Base-by-base conservation (phyloP, 2,113 vertebrate species). In the Diglossa brunneiventris region DNA sequence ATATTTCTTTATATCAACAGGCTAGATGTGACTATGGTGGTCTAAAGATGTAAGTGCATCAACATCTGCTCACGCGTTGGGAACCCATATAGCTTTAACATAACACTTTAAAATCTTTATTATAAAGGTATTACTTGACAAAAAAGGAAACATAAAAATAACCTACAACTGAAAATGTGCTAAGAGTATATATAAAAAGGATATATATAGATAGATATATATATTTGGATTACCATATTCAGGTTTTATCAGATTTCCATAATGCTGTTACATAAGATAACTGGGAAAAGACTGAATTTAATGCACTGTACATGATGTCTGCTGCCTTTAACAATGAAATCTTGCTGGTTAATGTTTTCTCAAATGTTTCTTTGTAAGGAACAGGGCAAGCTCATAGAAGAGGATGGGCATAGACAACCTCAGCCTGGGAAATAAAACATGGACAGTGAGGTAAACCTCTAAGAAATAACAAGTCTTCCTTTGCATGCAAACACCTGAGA, bases 131-230 rank as follows among this genome's bases (percentile, higher is more conserved):
- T 58, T 83, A 37, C 63, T 58, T 88, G 31, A 79, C 70, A 77
- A 80, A 88, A 93, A 92, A 83, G 53, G 59, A 92, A 94, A 61
- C 46, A 82, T 55, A 76, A 88, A 93, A 94, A 92, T 92, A 90
- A 80, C 30, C 49, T 66, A 69, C 27, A 90, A 94, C 35, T 76
- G 46, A 90, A 85, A 62, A 86, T 50, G 53, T 79, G 47, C 41
- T 72, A 72, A 80, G 26, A 47, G 6, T 53, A 53, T 70, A 59
- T 89, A 31, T 77, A 74, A 66, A 78, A 63, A 19, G 47, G 33
- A n/a, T 30, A 77, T 47, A 83, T 46, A 68, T 76, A 86, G 7
- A 47, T 33, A 44, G 1, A 56, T 33, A 79, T 6, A 59, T 61
- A 67, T 53, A 76, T 87, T 66, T 84, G 55, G 33, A 83, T 86